phyloP scores from a whole-genome alignment of 1,140 invertebrate genomes.

The Pseudobourletiella spinata region DNA sequence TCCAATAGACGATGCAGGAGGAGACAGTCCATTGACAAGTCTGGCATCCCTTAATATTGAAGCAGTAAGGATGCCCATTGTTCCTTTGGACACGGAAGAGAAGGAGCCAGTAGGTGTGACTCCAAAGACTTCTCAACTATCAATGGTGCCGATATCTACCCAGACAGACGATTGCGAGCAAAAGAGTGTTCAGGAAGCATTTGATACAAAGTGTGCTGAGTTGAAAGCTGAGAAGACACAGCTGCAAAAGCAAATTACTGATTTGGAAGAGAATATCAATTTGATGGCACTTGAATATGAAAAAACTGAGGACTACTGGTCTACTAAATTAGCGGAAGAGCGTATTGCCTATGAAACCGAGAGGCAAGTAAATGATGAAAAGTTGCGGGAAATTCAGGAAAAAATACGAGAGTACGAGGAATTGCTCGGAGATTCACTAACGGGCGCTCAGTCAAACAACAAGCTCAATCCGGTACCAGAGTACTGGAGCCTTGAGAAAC shows the following conservation, averaged over 20 bases:
- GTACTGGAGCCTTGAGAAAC: conserved; percentile 58
- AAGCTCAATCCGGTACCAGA: conserved; percentile 66
- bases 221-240: conserved; percentile 43
- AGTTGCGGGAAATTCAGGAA: conserved; percentile 58
- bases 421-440: conserved; percentile 46
- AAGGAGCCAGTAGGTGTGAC: not conserved
- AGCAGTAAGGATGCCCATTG: not conserved
- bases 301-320: conserved; percentile 75
- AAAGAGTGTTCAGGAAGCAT: not conserved
- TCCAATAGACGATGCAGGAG: not conserved
- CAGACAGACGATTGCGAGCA: too few relatives aligned
- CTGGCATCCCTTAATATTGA: not conserved
- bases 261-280: conserved; percentile 59
- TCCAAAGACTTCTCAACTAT: too few relatives aligned
- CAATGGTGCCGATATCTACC: too few relatives aligned
- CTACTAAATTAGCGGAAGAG: conserved; percentile 58
- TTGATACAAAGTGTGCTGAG: not conserved
- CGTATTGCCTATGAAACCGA: conserved; percentile 62
- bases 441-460: conserved; percentile 45
- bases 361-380: conserved; percentile 64
- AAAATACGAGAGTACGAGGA: conserved; percentile 70
- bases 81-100: not conserved
- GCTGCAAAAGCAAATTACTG: conserved; percentile 49
- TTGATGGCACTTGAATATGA: conserved; percentile 65
- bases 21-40: not conserved